Percentiles rank a stretch among this genome's conserved stretches.
Conservation (phyloP, 2,113 vertebrate genomes). For the Blennius ocellaris region DNA sequence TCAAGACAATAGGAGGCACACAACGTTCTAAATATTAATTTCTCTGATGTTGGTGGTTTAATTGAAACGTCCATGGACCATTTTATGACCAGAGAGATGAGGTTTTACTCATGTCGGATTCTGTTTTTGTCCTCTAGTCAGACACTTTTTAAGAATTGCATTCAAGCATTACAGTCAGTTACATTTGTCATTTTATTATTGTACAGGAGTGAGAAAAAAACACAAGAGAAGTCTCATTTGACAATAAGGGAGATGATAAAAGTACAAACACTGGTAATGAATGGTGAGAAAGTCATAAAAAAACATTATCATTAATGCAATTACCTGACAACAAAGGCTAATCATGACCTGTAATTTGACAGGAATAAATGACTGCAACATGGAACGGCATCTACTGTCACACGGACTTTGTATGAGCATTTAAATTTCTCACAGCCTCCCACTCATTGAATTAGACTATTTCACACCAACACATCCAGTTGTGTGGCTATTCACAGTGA, state of each 20-base stretch:
- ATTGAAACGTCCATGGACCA: background rate
- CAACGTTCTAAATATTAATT: conserved; percentile 15
- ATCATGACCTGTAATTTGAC: conserved; percentile 20
- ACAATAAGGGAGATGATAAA: background rate
- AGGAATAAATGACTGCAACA: conserved; percentile 22
- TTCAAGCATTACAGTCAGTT: background rate
- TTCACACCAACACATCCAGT: conserved; percentile 63
- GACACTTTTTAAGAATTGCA: background rate
- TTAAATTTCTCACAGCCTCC: conserved; percentile 52
- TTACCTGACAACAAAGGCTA: conserved; percentile 14
- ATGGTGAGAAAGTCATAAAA: background rate
- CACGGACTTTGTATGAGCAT: conserved; percentile 33
- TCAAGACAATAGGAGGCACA: background rate
- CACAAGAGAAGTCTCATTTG: too few species aligned
- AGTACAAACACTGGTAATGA: conserved; percentile 3
- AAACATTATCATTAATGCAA: conserved; percentile 1
- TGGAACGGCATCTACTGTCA: conserved; percentile 15
- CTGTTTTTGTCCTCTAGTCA: background rate
- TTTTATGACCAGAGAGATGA: background rate
- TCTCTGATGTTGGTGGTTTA: conserved; percentile 2
- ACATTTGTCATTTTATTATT: background rate
- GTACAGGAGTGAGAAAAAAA: background rate
- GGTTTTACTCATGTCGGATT: background rate
- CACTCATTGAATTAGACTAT: conserved; percentile 53
- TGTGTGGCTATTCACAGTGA: conserved; percentile 66